Evolutionary conservation across 2,888 invertebrate genomes (phyloP), one percentile per base, ranked within the genome.

Genomic region (Scaptomyza flava): DNA sequence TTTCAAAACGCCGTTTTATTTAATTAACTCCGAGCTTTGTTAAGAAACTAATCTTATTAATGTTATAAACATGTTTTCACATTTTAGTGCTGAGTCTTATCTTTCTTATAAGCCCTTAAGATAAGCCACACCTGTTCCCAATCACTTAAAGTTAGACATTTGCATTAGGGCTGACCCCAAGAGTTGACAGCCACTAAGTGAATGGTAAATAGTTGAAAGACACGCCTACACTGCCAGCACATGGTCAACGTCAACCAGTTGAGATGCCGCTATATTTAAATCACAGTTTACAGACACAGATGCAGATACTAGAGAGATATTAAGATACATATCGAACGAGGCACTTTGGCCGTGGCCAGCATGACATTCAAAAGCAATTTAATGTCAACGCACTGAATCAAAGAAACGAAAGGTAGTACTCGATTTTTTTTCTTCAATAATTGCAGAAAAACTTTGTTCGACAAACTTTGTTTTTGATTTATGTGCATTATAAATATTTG

Each of bases 341-440:
- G 57, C 64, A 57, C 50, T 47, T 60, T 64, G 69, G 59, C 77
- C 86, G 72, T 70, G 86, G 83, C 53, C 70, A 79, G 56, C 52
- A 51, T 38, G 56, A 62, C 53, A 53, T 50, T 47, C 58, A 61
- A 59, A 50, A 57, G 53, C 59, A 69, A 82, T 68, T 77, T 69
- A 87, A 79, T 87, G 87, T 84, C 82, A 82, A 84, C 70, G 87
- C 59, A 79, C 81, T 62, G 62, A 64, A 64, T 59, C 41, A 74
- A 62, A 56, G 23, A 58, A 47, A 51, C 17, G 23, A 36, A 36
- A 17, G 17, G 17, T 17, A 17, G 17, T 17, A 17, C n/a, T n/a
- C n/a, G n/a, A n/a, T n/a, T n/a, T n/a, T 17, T 17, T 17, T 17
- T 17, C 17, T 17, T 17, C 1, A 17, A 17, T 17, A 17, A 17